These are phyloP conservation scores for Neolamprologus ventralis DNA, from an alignment of 2,113 vertebrate species.

Conservation along the genomic window DNA sequence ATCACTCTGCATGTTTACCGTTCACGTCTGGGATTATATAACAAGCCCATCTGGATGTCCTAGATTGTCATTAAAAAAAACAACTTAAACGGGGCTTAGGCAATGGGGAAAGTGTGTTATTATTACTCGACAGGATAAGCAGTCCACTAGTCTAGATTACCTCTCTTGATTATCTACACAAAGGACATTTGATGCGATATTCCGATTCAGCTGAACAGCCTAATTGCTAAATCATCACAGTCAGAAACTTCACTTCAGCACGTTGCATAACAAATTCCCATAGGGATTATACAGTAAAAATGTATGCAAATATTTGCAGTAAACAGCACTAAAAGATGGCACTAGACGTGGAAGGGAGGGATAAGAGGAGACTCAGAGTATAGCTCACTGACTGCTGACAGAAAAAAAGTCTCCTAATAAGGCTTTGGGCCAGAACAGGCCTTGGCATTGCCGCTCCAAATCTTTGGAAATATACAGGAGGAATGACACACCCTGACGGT, in stretches of 20 bases:
- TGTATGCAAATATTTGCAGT: slow-evolving; percentile 49
- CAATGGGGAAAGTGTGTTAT: not conserved
- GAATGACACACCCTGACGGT: not conserved
- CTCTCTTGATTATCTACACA: not conserved
- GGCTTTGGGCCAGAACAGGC: not conserved
- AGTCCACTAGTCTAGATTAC: not conserved
- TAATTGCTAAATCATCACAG: slow-evolving; percentile 19
- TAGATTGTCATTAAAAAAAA: slow-evolving; percentile 41
- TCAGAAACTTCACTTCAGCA: slow-evolving; percentile 27
- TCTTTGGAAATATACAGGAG: not conserved
- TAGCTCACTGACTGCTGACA: not conserved
- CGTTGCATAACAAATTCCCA: slow-evolving; percentile 58
- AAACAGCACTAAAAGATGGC: not conserved
- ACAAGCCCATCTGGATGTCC: slow-evolving; percentile 5
- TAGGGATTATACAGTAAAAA: slow-evolving; percentile 52
- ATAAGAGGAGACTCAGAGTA: not conserved
- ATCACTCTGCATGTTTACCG: not conserved
- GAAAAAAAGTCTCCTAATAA: not conserved
- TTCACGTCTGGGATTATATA: not conserved
- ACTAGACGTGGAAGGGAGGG: not conserved
- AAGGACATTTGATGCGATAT: not conserved
- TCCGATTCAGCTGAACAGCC: not conserved
- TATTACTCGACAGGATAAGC: not conserved
- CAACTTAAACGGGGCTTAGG: not conserved
- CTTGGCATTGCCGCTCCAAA: not conserved